Base-by-base conservation (phyloP, 1,140 invertebrate species). In the Bombus affinis region DNA sequence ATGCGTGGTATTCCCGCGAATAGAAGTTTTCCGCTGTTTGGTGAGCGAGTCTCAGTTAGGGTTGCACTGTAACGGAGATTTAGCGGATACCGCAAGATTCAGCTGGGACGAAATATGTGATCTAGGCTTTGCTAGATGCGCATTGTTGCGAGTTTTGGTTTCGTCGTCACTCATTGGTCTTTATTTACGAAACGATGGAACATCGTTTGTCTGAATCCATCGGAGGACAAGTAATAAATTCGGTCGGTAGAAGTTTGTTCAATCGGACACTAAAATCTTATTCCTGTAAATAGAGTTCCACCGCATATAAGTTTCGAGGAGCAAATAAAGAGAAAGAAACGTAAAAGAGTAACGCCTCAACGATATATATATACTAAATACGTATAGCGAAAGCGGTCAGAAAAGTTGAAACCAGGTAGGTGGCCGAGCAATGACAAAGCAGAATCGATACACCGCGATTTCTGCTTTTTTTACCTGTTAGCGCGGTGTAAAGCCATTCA, bases 381-480 rank as follows among this genome's bases (percentile, higher is more conserved):
- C n/a, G 75, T 68, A 39, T 25, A 37, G 3, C 25, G 73, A 53
- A 35, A 32, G 15, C 71, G 57, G 22, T 8, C 28, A 81, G 42
- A 44, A 47, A 75, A 83, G 32, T 75, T 6, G 53, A 10, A 32
- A 57, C 81, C 53, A 76, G 35, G n/a, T 57, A 83, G 72, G 59
- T 53, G 81, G 72, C 47, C 81, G 39, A 18, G 25, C 57, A 37
- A 66, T 53, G 81, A 82, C 59, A 37, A 15, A 4, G 72, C 81
- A 53, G 3, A 22, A 47, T 81, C 35, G 66, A 35, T 81, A 15
- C n/a, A 57, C 6, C 35, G n/a, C 37, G 32, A 81, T 73, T 73
- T 62, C 37, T 81, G 71, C 39, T 75, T 66, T 65, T 72, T 35
- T 65, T 47, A 18, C 71, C 39, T 28, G 76, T 76, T 76, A 76